Conservation (phyloP, 2,113 vertebrate species). For the Henicopernis longicauda region DNA sequence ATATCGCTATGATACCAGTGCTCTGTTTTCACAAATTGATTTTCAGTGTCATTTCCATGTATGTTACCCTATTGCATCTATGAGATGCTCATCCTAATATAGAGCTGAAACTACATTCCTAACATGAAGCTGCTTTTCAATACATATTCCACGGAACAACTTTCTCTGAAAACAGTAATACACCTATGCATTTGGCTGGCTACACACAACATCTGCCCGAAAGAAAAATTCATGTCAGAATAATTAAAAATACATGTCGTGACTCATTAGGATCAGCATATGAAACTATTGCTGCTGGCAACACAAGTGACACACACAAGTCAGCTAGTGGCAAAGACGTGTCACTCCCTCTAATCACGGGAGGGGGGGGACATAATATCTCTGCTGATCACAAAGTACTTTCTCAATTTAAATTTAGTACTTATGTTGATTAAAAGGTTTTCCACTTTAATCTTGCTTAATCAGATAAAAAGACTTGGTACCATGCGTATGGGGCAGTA, state of each 20-base stretch:
- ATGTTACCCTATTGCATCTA: not conserved
- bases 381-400: slow-evolving; percentile 7
- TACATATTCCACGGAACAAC: not conserved
- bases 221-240: slow-evolving; percentile 58
- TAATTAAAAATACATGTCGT: slow-evolving; percentile 70
- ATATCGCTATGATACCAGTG: not conserved
- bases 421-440: slow-evolving; percentile 20
- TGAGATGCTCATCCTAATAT: not conserved
- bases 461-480: slow-evolving; percentile 11
- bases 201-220: not conserved
- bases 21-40: not conserved
- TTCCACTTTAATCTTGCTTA: slow-evolving; percentile 12
- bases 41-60: not conserved
- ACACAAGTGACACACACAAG: slow-evolving; percentile 8
- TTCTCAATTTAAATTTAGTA: slow-evolving; percentile 53
- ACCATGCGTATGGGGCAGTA: not conserved
- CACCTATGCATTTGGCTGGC: not conserved
- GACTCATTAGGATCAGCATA: slow-evolving; percentile 57
- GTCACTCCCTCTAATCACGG: slow-evolving; percentile 33
- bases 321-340: slow-evolving; percentile 62
- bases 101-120: not conserved
- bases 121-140: not conserved
- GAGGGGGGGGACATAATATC: not conserved
- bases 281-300: slow-evolving; percentile 48
- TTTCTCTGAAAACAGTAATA: not conserved